Percentiles rank a stretch among this genome's conserved stretches.
phyloP scores from a whole-genome alignment of 2,797 vertebrate genomes.

The Pitangus sulphuratus region DNA sequence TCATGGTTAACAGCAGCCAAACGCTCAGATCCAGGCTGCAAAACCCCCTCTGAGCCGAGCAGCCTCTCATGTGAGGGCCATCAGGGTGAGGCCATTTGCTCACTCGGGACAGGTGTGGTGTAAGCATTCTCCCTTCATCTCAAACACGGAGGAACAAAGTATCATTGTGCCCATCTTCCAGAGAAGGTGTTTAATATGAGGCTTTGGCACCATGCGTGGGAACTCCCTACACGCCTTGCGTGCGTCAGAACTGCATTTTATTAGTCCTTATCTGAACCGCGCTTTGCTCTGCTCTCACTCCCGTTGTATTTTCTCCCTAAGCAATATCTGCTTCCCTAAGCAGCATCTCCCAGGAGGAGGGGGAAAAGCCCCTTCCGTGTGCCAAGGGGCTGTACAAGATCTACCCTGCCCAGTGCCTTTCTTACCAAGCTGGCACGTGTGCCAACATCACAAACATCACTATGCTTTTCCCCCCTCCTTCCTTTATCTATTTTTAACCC shows the following conservation, averaged over 20 bases:
- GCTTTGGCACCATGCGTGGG: background rate
- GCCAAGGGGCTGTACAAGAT: accelerated
- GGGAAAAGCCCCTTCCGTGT: background rate
- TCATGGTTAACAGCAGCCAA: background rate
- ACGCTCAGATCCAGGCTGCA: background rate
- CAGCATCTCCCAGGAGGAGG: background rate
- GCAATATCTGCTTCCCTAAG: background rate
- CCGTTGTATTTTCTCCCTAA: background rate
- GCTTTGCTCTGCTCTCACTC: background rate
- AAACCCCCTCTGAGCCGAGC: background rate
- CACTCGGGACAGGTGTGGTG: background rate
- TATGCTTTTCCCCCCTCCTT: background rate
- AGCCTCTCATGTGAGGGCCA: accelerated
- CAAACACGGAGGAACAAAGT: accelerated
- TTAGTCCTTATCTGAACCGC: background rate
- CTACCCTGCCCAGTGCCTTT: background rate
- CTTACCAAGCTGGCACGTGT: background rate
- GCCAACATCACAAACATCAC: background rate
- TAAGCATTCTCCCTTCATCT: background rate
- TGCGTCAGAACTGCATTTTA: accelerated
- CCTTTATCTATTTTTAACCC: background rate
- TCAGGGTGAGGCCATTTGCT: background rate
- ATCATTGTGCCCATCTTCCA: background rate
- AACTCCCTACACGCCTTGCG: background rate
- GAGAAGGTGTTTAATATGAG: background rate